These are phyloP conservation scores for Drosophila paramelanica DNA, from an alignment of 2,888 invertebrate genomes.

Conservation along the genomic window DNA sequence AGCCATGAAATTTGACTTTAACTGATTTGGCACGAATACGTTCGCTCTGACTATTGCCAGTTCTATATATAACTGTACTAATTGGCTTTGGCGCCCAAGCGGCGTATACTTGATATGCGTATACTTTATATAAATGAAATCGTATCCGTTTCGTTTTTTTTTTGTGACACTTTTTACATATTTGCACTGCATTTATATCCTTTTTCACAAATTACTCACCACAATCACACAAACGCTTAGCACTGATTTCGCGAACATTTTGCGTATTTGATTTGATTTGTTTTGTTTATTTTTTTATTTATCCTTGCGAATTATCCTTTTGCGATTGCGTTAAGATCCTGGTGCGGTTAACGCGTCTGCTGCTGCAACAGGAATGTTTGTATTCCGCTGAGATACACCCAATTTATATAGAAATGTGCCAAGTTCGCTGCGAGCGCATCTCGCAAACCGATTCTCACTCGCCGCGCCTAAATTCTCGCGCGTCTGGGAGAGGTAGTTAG, in stretches of 20 bases:
- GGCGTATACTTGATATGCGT: conserved; percentile 25
- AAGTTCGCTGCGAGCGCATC: conserved; percentile 54
- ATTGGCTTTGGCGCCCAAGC: conserved; percentile 16
- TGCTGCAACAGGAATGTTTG: conserved; percentile 83
- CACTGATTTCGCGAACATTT: conserved; percentile 76
- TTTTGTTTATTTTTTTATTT: background rate
- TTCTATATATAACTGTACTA: conserved; percentile 12
- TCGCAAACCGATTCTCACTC: conserved; percentile 48
- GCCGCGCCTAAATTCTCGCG: conserved; percentile 60
- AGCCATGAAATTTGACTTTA: conserved; percentile 41
- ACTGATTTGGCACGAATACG: conserved; percentile 36
- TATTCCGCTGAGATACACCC: conserved; percentile 66
- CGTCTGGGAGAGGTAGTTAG: conserved; percentile 57
- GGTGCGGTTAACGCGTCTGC: conserved; percentile 80
- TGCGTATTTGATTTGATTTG: conserved; percentile 20
- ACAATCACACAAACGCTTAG: conserved; percentile 69
- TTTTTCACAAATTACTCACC: conserved; percentile 75
- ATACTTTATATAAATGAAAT: conserved; percentile 1
- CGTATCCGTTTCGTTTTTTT: background rate
- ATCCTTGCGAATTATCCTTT: conserved; percentile 45
- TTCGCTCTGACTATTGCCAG: conserved; percentile 7
- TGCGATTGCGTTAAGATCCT: conserved; percentile 52
- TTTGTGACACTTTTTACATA: conserved; percentile 26
- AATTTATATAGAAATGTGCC: conserved; percentile 79
- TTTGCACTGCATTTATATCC: conserved; percentile 8